A percentile compares a stretch with the other conserved stretches of the same genome.
phyloP scores from a whole-genome alignment of 2,113 vertebrate species.

The Isichthys henryi region DNA sequence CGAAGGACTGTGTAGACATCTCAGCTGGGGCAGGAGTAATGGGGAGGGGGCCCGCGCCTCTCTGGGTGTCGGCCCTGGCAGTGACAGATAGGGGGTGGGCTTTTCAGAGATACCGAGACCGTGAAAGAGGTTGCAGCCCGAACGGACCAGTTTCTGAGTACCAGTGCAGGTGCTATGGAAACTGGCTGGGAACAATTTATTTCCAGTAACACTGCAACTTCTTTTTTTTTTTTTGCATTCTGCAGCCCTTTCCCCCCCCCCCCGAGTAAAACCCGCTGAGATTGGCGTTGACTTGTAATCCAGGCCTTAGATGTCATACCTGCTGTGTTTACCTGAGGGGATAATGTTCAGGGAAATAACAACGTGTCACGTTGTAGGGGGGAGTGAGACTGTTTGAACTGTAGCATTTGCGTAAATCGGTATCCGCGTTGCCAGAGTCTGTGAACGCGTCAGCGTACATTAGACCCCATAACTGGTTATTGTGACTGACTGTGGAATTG shows the following conservation, averaged over 20 bases:
- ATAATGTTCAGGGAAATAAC: not conserved
- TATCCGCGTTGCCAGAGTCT: not conserved
- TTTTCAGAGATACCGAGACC: not conserved
- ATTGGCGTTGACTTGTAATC: not conserved
- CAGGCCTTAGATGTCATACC: not conserved
- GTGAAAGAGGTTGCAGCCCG: not conserved
- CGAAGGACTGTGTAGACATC: constrained; percentile 36
- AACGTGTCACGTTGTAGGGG: not conserved
- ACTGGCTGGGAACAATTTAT: not conserved
- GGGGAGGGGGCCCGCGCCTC: not conserved
- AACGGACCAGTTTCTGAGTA: not conserved
- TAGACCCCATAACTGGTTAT: not conserved
- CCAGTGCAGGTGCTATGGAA: not conserved
- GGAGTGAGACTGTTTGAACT: not conserved
- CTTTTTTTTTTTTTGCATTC: not conserved
- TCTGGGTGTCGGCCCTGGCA: not conserved
- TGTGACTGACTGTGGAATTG: not conserved
- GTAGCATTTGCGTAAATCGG: not conserved
- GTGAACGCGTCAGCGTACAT: not conserved
- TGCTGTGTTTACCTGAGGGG: not conserved
- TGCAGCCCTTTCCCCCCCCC: not conserved
- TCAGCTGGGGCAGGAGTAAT: constrained; percentile 33
- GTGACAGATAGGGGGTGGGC: not conserved
- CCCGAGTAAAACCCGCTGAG: not conserved
- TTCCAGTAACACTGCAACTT: not conserved